Evolutionary conservation across 92 coral and sea anemone species (phyloP).

Genomic region (Porites divaricata): DNA sequence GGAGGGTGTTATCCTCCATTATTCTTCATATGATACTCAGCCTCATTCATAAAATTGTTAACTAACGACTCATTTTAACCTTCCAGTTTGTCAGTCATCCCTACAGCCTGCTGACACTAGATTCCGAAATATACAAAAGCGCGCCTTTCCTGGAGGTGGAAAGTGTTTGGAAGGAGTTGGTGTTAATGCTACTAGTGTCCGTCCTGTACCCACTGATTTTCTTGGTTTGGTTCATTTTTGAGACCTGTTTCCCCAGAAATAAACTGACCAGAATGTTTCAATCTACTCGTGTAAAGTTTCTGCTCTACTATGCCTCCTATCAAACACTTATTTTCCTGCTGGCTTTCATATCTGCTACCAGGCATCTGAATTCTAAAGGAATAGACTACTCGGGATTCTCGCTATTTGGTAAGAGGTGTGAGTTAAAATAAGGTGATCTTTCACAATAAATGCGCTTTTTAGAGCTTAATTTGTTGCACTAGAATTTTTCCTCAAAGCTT

Average conservation of each 20-base stretch:
- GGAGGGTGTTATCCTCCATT: too few species aligned
- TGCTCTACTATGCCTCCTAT: constrained; percentile 71
- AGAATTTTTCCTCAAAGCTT: too few species aligned
- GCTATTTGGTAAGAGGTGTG: too few species aligned
- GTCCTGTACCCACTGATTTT: constrained; percentile 58
- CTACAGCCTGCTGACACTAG: constrained; percentile 82
- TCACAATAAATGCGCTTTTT: too few species aligned
- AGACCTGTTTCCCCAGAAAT: constrained; percentile 51
- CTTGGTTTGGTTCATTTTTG: constrained; percentile 64
- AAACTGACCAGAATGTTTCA: constrained; percentile 49
- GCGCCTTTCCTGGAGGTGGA: constrained; percentile 55
- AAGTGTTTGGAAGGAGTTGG: constrained; percentile 34
- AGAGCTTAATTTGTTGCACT: too few species aligned
- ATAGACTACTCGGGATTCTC: background rate
- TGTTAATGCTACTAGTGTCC: constrained; percentile 32
- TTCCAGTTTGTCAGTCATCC: constrained; percentile 90
- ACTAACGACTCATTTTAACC: background rate
- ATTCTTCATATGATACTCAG: too few species aligned
- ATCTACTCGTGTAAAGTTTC: constrained; percentile 72
- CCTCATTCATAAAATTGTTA: too few species aligned
- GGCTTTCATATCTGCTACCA: background rate
- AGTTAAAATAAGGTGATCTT: too few species aligned
- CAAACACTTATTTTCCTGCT: constrained; percentile 62
- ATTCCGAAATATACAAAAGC: constrained; percentile 75
- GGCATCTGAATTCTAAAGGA: background rate